phyloP scores from a whole-genome alignment of 2,888 invertebrate species.

The Mesorhabditis spiculigera region DNA sequence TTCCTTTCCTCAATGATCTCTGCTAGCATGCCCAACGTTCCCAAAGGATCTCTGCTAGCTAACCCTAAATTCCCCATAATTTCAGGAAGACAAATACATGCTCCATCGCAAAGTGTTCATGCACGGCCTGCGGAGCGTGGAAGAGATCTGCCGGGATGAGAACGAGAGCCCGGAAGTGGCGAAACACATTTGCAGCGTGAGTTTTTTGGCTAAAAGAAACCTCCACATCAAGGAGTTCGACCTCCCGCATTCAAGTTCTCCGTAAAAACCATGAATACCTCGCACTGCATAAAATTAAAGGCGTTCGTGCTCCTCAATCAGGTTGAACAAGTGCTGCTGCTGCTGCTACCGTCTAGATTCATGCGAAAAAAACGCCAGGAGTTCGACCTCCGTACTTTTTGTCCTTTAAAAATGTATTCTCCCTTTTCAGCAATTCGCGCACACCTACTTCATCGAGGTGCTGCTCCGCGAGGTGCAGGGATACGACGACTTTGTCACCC shows the following conservation, averaged over 20 bases:
- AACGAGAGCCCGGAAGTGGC: slow-evolving; percentile 14
- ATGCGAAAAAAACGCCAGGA: no score
- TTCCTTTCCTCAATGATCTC: no score
- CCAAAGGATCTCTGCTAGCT: not conserved
- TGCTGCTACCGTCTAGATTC: no score
- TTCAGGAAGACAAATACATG: slow-evolving; percentile 28
- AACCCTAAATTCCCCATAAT: slow-evolving; percentile 13
- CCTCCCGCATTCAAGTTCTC: no score
- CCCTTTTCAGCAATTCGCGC: slow-evolving; percentile 51
- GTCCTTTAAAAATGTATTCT: not conserved
- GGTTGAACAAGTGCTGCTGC: no score
- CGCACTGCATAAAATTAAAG: no score
- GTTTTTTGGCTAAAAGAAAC: not conserved
- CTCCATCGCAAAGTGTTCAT: slow-evolving; percentile 33
- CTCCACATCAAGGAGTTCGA: no score
- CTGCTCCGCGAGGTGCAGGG: slow-evolving; percentile 42
- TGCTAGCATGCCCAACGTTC: not conserved
- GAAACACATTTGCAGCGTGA: slow-evolving; percentile 20
- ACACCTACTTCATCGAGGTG: slow-evolving; percentile 51
- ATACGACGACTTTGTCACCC: slow-evolving; percentile 49
- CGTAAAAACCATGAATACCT: no score
- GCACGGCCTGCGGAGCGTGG: slow-evolving; percentile 23
- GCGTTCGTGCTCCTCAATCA: no score
- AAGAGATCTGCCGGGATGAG: slow-evolving; percentile 11
- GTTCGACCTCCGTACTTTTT: no score